Evolutionary conservation across 1,140 invertebrate species (phyloP), one percentile per base, ranked within the genome.

Genomic region (Leguminivora glycinivorella): DNA sequence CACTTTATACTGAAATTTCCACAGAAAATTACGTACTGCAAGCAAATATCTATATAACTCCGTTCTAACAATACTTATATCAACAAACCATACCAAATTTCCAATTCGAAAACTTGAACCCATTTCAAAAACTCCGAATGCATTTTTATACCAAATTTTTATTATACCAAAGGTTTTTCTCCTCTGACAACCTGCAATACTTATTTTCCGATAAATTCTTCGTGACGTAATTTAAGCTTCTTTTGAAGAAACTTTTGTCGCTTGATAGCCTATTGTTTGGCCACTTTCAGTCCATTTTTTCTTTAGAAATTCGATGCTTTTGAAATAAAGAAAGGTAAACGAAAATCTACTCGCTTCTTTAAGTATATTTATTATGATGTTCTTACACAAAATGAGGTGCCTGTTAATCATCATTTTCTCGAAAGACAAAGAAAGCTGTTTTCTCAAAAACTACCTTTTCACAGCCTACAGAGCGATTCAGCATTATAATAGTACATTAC

Each of bases 251-350:
- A 52, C 47, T 52, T 52, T 52, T 52, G 47, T 52, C 47, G 47
- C 47, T 52, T 52, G 47, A 52, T 52, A 52, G 47, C 17, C 47
- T 52, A 52, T 52, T 52, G 47, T 52, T 52, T 52, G 47, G 47
- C 47, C 7, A 52, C 47, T 52, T 52, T 52, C 7, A 52, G 47
- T 52, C 19, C 47, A 52, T 52, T 52, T 52, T 52, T 52, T 52
- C 47, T 22, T 52, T 9, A 10, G 47, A 52, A 52, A 52, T 52
- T 52, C 3, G 47, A 52, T 52, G 47, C 47, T 52, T 52, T 52
- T 52, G 47, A 52, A 22, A 52, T 52, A 52, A 52, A 22, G 19
- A 52, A 9, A 17, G 40, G 40, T n/a, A 43, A 52, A n/a, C 19
- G 17, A 52, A 52, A 19, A 47, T 17, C 14, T 5, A 47, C 7